Conservation (phyloP, 2,797 vertebrate genomes). For the Tarsius wallacei region DNA sequence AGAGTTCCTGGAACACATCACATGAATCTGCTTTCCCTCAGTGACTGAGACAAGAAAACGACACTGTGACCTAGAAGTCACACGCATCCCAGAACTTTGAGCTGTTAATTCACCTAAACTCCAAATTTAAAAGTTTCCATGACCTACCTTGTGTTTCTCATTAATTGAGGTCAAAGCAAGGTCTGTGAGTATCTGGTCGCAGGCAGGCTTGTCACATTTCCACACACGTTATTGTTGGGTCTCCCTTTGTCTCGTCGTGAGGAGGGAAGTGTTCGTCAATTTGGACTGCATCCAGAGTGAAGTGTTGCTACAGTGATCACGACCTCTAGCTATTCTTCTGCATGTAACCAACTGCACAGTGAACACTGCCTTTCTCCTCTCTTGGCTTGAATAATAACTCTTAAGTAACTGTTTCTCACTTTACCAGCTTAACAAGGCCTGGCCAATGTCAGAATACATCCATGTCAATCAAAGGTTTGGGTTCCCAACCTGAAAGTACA, state of each 20-base stretch:
- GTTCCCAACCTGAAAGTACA: neutral
- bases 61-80: neutral
- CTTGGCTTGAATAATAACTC: conserved; percentile 40
- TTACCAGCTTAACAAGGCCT: neutral
- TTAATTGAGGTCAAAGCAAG: conserved; percentile 75
- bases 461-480: neutral
- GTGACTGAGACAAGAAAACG: neutral
- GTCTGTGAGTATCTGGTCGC: conserved; percentile 38
- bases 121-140: conserved; percentile 57
- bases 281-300: conserved; percentile 55
- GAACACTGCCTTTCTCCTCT: conserved; percentile 35
- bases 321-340: conserved; percentile 54
- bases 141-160: conserved; percentile 55
- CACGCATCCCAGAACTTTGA: neutral
- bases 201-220: conserved; percentile 59
- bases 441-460: neutral
- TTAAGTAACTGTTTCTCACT: neutral
- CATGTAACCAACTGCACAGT: conserved; percentile 39
- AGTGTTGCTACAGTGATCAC: conserved; percentile 55
- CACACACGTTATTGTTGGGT: neutral
- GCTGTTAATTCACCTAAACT: conserved; percentile 54
- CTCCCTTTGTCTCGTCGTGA: conserved; percentile 61
- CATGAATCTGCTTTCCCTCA: neutral
- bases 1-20: neutral
- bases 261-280: conserved; percentile 55